These are phyloP conservation scores for Ricordea florida DNA, from an alignment of 92 coral and sea anemone species.

Conservation along the genomic window DNA sequence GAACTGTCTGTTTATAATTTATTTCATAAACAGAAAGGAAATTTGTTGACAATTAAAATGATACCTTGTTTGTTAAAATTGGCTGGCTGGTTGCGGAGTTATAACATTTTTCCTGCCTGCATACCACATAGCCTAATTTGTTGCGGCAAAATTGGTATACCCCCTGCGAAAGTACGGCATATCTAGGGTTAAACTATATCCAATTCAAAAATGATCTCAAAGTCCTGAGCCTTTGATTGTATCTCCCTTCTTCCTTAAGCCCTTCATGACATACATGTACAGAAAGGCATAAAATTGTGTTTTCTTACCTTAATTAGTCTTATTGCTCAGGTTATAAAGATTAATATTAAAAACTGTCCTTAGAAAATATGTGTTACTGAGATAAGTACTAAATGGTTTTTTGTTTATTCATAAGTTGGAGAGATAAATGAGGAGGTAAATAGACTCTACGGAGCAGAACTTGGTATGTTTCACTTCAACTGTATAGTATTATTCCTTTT, in stretches of 20 bases:
- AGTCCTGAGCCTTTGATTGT: too few species aligned
- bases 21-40: constrained; percentile 1
- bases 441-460: constrained; percentile 11
- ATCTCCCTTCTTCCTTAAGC: too few species aligned
- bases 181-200: not conserved
- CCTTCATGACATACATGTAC: too few species aligned
- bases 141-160: not conserved
- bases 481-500: not conserved
- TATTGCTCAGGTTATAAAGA: not conserved
- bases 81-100: not conserved
- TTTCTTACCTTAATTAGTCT: constrained; percentile 3
- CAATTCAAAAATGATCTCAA: too few species aligned
- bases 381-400: not conserved
- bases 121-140: not conserved
- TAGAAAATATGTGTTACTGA: not conserved
- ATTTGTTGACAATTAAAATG: constrained; percentile 8
- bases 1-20: constrained; percentile 1
- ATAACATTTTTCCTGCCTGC: not conserved
- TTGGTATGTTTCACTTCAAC: not conserved
- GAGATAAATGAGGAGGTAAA: constrained; percentile 10
- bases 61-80: constrained; percentile 6
- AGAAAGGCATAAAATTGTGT: not conserved
- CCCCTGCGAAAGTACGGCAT: not conserved
- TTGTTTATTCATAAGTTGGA: constrained; percentile 15
- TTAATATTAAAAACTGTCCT: not conserved